A percentile compares a stretch with the other conserved stretches of the same genome.
Evolutionary conservation across 1,140 invertebrate genomes (phyloP).

Genomic region (Drosophila trapezifrons): DNA sequence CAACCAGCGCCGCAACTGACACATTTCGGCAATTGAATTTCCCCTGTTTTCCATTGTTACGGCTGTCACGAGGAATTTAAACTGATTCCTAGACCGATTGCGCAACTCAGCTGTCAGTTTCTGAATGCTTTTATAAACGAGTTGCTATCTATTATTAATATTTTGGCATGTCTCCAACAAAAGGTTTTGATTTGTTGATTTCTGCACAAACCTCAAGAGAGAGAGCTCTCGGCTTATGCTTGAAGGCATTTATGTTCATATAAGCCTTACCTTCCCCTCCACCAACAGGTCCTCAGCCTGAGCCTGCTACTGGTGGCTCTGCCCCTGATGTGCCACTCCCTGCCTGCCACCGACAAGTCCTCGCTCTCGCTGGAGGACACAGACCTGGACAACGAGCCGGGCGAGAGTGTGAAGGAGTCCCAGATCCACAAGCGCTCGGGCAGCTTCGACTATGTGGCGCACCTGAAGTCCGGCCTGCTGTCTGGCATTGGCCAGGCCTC

Average conservation of each 20-base stretch:
- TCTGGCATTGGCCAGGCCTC: slow-evolving; percentile 86
- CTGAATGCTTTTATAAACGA: background rate
- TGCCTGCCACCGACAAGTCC: slow-evolving; percentile 64
- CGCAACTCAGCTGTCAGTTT: slow-evolving; percentile 30
- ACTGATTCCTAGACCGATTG: slow-evolving; percentile 33
- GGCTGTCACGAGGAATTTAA: slow-evolving; percentile 27
- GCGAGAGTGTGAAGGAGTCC: slow-evolving; percentile 74
- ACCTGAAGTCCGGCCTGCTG: slow-evolving; percentile 85
- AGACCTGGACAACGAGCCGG: slow-evolving; percentile 74
- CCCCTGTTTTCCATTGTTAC: slow-evolving; percentile 29
- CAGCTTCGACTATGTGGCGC: slow-evolving; percentile 84
- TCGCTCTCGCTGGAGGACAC: slow-evolving; percentile 75
- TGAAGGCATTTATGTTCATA: no score
- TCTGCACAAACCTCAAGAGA: background rate
- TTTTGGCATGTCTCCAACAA: background rate
- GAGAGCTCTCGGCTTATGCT: background rate
- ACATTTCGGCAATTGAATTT: slow-evolving; percentile 57
- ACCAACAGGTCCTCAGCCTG: slow-evolving; percentile 38
- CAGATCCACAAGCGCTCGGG: slow-evolving; percentile 83
- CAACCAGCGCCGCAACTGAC: slow-evolving; percentile 20
- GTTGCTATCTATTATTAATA: background rate
- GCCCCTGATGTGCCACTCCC: slow-evolving; percentile 63
- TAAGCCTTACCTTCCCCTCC: background rate
- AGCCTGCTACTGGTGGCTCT: slow-evolving; percentile 63
- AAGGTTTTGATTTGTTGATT: background rate